phyloP scores from a whole-genome alignment of 2,888 invertebrate genomes.

The Oscheius sp. region DNA sequence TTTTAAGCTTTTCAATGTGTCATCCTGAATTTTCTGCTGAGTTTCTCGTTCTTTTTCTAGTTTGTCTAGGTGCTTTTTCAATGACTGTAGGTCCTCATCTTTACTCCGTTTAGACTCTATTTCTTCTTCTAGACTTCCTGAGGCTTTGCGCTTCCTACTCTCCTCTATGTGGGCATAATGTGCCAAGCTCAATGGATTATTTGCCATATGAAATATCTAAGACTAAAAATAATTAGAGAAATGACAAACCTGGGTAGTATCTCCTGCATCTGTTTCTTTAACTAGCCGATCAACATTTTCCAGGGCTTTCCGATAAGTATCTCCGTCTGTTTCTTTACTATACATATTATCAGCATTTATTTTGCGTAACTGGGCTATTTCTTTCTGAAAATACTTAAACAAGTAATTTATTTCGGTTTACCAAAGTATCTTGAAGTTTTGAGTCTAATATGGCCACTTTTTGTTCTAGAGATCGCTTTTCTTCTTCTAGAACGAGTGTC shows the following conservation, averaged over 20 bases:
- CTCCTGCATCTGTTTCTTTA: conserved; percentile 7
- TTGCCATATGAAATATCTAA: conserved; percentile 31
- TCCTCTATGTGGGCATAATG: conserved; percentile 22
- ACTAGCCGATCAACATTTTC: background rate
- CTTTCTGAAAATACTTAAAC: background rate
- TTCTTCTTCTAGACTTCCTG: background rate
- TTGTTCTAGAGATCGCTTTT: background rate
- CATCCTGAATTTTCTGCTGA: conserved; percentile 6
- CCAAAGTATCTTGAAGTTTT: background rate
- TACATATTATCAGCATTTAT: background rate
- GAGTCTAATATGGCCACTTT: background rate
- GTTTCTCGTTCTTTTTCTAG: background rate
- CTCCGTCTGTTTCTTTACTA: background rate
- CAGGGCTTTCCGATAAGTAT: background rate
- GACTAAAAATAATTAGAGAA: background rate
- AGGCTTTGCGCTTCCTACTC: conserved; percentile 11
- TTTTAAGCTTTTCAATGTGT: background rate
- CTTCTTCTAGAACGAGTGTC: conserved; percentile 13
- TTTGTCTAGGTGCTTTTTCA: background rate
- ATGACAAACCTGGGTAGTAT: background rate
- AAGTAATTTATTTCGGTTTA: background rate
- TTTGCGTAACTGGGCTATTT: background rate
- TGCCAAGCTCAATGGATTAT: conserved; percentile 25
- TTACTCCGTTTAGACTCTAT: background rate
- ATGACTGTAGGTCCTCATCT: background rate